Evolutionary conservation across 2,113 vertebrate species (phyloP).

Genomic region (Nothoprocta pentlandii): DNA sequence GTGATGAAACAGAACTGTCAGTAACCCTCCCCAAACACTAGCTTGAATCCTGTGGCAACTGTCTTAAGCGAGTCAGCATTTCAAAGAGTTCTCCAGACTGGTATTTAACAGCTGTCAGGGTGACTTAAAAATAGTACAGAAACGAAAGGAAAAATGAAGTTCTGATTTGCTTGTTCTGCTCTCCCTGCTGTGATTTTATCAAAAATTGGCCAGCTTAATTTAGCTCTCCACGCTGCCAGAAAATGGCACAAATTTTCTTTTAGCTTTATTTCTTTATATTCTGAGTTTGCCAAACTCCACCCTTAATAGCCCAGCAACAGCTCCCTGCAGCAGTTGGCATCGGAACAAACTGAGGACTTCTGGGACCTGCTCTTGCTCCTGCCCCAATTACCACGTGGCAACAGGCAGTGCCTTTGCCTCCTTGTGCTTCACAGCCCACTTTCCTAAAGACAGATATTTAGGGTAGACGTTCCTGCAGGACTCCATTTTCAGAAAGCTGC

Average conservation of each 20-base stretch:
- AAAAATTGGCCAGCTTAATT: slow-evolving; percentile 48
- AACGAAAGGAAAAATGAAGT: slow-evolving; percentile 23
- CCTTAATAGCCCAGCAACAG: rapidly evolving
- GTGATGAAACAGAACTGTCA: background rate
- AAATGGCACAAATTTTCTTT: slow-evolving; percentile 40
- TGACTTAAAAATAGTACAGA: slow-evolving; percentile 53
- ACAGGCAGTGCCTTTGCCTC: rapidly evolving
- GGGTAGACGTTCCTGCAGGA: background rate
- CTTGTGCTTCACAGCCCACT: rapidly evolving
- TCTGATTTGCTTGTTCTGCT: slow-evolving; percentile 68
- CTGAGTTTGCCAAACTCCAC: background rate
- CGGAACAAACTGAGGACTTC: background rate
- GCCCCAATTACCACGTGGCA: rapidly evolving
- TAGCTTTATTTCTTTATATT: background rate
- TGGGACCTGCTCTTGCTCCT: rapidly evolving
- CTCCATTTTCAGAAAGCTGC: background rate
- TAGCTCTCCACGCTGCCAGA: slow-evolving; percentile 55
- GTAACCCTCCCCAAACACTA: background rate
- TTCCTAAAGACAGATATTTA: background rate
- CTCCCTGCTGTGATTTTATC: slow-evolving; percentile 57
- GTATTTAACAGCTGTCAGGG: slow-evolving; percentile 36
- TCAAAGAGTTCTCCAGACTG: background rate
- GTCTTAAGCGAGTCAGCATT: background rate
- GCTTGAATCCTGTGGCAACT: rapidly evolving
- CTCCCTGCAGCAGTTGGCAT: background rate